phyloP scores from a whole-genome alignment of 2,113 vertebrate genomes.

The Machaerirhynchus nigripectus region DNA sequence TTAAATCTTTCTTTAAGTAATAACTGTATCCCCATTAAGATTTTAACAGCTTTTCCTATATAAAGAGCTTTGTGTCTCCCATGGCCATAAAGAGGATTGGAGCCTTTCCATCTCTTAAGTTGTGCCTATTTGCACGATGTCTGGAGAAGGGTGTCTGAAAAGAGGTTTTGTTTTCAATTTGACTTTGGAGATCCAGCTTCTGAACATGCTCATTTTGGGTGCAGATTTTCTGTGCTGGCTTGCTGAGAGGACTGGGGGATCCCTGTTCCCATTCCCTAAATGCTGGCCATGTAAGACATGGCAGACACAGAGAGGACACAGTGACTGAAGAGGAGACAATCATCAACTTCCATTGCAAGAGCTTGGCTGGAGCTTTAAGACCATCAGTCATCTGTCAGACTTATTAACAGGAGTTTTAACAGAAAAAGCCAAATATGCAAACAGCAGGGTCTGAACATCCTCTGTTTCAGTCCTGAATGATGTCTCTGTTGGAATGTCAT shows the following conservation, averaged over 20 bases:
- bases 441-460: not conserved
- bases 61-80: not conserved
- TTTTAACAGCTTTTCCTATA: not conserved
- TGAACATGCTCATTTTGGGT: not conserved
- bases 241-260: not conserved
- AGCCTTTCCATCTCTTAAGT: not conserved
- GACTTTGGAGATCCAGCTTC: not conserved
- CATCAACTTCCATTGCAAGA: not conserved
- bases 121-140: accelerated
- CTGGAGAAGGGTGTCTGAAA: not conserved
- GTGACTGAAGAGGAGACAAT: not conserved
- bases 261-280: not conserved
- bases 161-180: not conserved
- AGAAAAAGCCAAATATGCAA: not conserved
- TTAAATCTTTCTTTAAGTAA: not conserved
- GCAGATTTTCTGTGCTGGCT: not conserved
- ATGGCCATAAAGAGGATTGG: not conserved
- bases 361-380: not conserved
- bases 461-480: not conserved
- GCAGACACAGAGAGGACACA: not conserved
- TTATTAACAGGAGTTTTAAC: not conserved
- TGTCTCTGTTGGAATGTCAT: not conserved
- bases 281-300: accelerated
- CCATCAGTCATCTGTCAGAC: not conserved
- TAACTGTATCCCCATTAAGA: not conserved